phyloP scores from a whole-genome alignment of 2,113 vertebrate species.

The Rhinolophus sinicus region DNA sequence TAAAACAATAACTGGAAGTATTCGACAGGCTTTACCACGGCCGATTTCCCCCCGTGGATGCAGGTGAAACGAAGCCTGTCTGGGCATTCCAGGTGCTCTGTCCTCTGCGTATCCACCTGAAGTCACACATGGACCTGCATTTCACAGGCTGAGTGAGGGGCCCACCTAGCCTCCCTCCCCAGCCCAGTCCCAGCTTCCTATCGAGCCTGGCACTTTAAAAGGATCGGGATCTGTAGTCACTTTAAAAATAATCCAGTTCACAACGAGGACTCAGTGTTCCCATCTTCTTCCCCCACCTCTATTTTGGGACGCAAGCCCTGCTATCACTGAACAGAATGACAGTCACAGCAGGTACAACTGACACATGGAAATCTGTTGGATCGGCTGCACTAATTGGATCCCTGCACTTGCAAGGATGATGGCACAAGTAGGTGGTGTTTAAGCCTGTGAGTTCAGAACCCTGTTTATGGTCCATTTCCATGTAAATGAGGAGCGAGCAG shows the following conservation, averaged over 20 bases:
- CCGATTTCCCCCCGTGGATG: background rate
- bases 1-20: background rate
- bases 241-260: conserved; percentile 81
- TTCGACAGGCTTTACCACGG: background rate
- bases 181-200: conserved; percentile 15
- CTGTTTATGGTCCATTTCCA: conserved; percentile 78
- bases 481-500: conserved; percentile 60
- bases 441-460: conserved; percentile 80
- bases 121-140: background rate
- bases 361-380: conserved; percentile 82
- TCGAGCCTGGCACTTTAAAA: conserved; percentile 68
- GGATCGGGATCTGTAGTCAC: conserved; percentile 70
- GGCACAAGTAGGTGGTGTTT: conserved; percentile 78
- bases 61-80: background rate
- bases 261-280: conserved; percentile 78
- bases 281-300: conserved; percentile 71
- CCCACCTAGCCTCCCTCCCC: background rate
- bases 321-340: conserved; percentile 82
- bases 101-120: conserved; percentile 16
- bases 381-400: conserved; percentile 78
- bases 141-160: background rate
- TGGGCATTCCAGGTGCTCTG: background rate
- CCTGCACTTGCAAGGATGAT: conserved; percentile 78
- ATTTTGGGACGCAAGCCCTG: conserved; percentile 82
- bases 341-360: conserved; percentile 84